Conservation (phyloP, 2,113 vertebrate genomes). For the Cololabis saira region DNA sequence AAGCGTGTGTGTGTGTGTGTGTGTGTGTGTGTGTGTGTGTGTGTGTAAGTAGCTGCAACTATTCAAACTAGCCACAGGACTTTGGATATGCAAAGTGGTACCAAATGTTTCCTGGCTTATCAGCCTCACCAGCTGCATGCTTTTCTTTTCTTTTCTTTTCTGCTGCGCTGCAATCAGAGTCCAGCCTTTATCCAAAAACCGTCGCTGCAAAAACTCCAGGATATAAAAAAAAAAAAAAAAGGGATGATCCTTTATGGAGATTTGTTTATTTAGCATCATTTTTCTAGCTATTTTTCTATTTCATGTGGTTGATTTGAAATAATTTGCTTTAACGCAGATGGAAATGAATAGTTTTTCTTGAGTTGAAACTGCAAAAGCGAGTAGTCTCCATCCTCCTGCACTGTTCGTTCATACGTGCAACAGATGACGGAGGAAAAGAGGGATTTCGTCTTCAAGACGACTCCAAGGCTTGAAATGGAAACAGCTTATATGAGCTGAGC, state of each 20-base stretch:
- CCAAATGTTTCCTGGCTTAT: slow-evolving; percentile 55
- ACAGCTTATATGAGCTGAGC: not conserved
- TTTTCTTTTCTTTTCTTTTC: slow-evolving; percentile 8
- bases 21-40: slow-evolving; percentile 8
- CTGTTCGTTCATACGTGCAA: too few relatives aligned
- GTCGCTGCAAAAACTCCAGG: slow-evolving; percentile 25
- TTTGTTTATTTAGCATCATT: slow-evolving; percentile 3
- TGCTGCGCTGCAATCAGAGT: slow-evolving; percentile 18
- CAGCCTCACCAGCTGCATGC: slow-evolving; percentile 28
- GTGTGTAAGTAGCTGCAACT: slow-evolving; percentile 12
- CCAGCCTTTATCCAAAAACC: slow-evolving; percentile 20
- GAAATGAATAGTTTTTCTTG: too few relatives aligned
- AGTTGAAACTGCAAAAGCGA: too few relatives aligned
- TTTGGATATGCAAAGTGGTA: slow-evolving; percentile 64
- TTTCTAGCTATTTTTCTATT: too few relatives aligned
- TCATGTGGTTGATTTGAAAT: too few relatives aligned
- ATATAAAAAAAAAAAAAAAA: slow-evolving; percentile 11
- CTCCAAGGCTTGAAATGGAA: not conserved
- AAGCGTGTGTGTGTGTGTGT: too few relatives aligned
- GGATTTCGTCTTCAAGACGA: too few relatives aligned
- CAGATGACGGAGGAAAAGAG: too few relatives aligned
- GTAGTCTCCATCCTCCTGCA: too few relatives aligned
- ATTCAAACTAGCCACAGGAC: slow-evolving; percentile 46
- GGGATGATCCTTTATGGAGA: slow-evolving; percentile 15
- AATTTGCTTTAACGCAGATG: too few relatives aligned